Conservation (phyloP, 2,888 invertebrate genomes). For the Rotaria magnacalcarata region DNA sequence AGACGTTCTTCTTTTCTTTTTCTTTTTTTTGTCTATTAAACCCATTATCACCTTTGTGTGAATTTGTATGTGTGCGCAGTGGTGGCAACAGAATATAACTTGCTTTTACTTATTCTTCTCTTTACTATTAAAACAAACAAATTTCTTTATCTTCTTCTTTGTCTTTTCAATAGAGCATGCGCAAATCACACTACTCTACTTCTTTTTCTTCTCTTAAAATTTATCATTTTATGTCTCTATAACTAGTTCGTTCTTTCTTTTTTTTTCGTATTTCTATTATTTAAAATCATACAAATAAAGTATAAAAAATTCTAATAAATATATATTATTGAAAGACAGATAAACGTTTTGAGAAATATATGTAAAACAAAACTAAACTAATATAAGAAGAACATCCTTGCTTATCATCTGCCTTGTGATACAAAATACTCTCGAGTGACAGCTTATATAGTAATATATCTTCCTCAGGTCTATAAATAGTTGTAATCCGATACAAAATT, state of each 20-base stretch:
- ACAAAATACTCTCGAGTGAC: no score
- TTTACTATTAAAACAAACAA: not conserved
- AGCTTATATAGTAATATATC: no score
- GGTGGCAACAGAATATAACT: not conserved
- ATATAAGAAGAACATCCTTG: no score
- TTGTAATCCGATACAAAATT: no score
- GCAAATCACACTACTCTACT: not conserved
- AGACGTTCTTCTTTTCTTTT: not conserved
- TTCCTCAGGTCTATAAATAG: no score
- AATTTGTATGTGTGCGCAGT: slow-evolving; percentile 9
- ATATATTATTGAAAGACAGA: not conserved
- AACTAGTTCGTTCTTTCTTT: not conserved
- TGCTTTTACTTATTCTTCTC: slow-evolving; percentile 9
- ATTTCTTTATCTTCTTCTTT: not conserved
- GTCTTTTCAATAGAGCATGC: not conserved
- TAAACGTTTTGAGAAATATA: no score
- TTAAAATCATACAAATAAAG: slow-evolving; percentile 16
- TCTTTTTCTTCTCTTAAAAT: slow-evolving; percentile 6
- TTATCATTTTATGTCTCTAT: slow-evolving; percentile 26
- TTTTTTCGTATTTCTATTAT: slow-evolving; percentile 13
- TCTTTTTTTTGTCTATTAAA: slow-evolving; percentile 15
- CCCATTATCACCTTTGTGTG: slow-evolving; percentile 18
- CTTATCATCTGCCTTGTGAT: no score
- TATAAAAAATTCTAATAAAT: not conserved
- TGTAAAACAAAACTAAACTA: no score